These are phyloP conservation scores for Xenops minutus DNA, from an alignment of 2,797 vertebrate genomes.

Conservation along the genomic window DNA sequence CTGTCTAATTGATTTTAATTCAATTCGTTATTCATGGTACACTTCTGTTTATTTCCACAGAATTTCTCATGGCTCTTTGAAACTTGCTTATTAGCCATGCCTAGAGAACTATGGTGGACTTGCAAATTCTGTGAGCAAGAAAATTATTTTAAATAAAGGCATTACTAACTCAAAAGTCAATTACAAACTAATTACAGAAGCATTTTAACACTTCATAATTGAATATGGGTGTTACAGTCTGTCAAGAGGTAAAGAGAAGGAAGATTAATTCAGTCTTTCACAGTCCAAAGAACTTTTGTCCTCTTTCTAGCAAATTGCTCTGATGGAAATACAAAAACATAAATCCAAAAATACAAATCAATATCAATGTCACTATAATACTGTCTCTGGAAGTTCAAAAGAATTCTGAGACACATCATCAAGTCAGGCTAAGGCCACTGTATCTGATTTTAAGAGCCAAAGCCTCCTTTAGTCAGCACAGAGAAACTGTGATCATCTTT, in stretches of 20 bases:
- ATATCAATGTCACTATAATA: not conserved
- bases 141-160: constrained; percentile 8
- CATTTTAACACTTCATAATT: not conserved
- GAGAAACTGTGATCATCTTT: not conserved
- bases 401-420: not conserved
- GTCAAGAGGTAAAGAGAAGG: not conserved
- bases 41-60: not conserved
- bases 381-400: not conserved
- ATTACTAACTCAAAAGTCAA: not conserved
- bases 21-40: not conserved
- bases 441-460: not conserved
- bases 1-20: not conserved
- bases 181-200: not conserved
- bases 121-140: not conserved
- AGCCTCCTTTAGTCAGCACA: not conserved
- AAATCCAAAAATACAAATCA: not conserved
- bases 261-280: not conserved
- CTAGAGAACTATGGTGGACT: not conserved
- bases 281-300: not conserved
- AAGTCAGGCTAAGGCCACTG: not conserved
- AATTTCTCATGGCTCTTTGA: not conserved
- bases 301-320: not conserved
- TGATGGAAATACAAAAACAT: not conserved
- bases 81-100: not conserved
- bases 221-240: not conserved